Base-by-base conservation (phyloP, 2,797 vertebrate genomes). In the Argentina silus region DNA sequence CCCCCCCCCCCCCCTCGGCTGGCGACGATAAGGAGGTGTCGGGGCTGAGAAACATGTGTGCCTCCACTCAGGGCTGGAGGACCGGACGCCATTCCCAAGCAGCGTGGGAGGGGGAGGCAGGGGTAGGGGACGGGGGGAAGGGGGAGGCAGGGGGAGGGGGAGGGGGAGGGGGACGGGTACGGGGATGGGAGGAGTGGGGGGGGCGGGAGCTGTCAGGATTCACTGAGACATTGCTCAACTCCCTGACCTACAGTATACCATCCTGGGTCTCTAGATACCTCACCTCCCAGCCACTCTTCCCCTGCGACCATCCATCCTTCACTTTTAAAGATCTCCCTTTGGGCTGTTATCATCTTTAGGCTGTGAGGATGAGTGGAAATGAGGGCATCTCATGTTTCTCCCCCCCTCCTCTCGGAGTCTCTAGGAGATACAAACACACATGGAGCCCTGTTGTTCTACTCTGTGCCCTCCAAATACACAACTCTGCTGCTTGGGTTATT, bases 1-100 rank as follows among this genome's bases (percentile, higher is more conserved):
- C 83, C 75, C 81, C 82, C 92, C 88, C 91, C 6, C 50, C 67
- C 83, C 77, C 55, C 27, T 36, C 27, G 4, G 4, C 27, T 4
- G 27, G 43, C 75, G 42, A 64, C 0, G 96, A 98, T 98, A 97
- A 95, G 89, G 83, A 96, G 96, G 95, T 95, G 96, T 96, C 6
- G 2, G 91, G 86, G 89, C 85, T 90, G 90, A 93, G 92, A 95
- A 95, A 94, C 93, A 95, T 94, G 91, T 87, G 85, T 83, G 86
- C 89, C 82, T 86, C 88, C 85, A 85, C 88, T 91, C 88, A 85
- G 81, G 72, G 48, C 72, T 44, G 44, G 75, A 87, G 89, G 81
- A 77, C 78, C 72, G 79, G 77, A 85, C 73, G 67, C 80, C 81
- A 81, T 87, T 89, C 83, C 27, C 73, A 76, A 78, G 77, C 70